A percentile compares a stretch with the other conserved stretches of the same genome.
These are phyloP conservation scores for Uropsilus gracilis DNA, from an alignment of 2,113 vertebrate genomes.

Conservation along the genomic window DNA sequence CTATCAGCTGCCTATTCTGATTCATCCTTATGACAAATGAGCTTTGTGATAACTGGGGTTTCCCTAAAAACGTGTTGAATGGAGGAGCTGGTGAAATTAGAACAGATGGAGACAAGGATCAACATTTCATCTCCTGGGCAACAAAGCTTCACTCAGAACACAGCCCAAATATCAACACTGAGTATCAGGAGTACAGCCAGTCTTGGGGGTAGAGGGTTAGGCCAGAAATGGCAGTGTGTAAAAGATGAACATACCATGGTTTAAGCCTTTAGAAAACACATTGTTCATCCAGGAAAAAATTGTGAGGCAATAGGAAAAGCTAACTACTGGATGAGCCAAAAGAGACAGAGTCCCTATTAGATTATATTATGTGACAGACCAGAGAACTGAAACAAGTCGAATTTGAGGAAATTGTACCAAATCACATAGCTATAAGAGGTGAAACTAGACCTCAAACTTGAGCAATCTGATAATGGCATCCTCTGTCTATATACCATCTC, in stretches of 20 bases:
- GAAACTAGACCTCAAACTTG: conserved; percentile 19
- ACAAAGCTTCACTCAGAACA: not conserved
- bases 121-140: not conserved
- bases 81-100: not conserved
- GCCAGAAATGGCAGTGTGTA: not conserved
- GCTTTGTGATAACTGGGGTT: not conserved
- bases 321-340: not conserved
- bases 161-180: not conserved
- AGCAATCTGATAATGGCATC: not conserved
- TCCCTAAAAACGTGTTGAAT: conserved; percentile 21
- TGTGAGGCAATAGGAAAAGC: not conserved
- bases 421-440: not conserved
- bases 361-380: not conserved
- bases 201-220: no score
- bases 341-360: not conserved
- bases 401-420: conserved; percentile 45
- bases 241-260: not conserved
- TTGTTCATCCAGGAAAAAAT: not conserved
- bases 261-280: not conserved
- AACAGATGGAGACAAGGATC: not conserved
- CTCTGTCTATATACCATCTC: not conserved
- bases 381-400: conserved; percentile 30
- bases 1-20: not conserved
- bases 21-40: conserved; percentile 3
- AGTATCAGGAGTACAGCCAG: not conserved